phyloP scores from a whole-genome alignment of 2,888 invertebrate species.

The Tridacna crocea region DNA sequence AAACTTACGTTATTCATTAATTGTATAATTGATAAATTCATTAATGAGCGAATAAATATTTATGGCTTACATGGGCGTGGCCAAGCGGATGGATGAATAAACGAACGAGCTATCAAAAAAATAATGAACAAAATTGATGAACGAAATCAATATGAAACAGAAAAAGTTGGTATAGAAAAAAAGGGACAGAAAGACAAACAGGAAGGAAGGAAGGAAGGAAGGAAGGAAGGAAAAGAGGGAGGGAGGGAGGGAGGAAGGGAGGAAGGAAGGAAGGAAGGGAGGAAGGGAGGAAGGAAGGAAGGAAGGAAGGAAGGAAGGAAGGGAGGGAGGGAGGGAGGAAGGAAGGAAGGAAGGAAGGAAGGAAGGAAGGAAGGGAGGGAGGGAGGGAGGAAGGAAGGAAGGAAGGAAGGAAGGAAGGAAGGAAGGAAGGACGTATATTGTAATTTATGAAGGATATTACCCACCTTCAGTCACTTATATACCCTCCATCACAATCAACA shows the following conservation, averaged over 20 bases:
- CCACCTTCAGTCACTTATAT: too few species aligned
- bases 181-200: neutral
- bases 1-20: too few species aligned
- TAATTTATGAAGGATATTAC: neutral
- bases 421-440: neutral
- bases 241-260: neutral
- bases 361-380: neutral
- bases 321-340: neutral
- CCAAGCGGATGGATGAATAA: too few species aligned
- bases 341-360: neutral
- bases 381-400: neutral
- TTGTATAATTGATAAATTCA: too few species aligned
- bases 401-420: neutral
- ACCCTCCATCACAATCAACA: too few species aligned
- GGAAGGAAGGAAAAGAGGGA: neutral
- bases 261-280: neutral
- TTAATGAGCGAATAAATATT: too few species aligned
- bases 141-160: neutral
- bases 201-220: neutral
- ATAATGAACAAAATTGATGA: neutral
- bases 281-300: neutral
- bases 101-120: neutral
- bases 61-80: too few species aligned
- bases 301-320: neutral
- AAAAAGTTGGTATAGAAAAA: neutral